Evolutionary conservation across 2,888 invertebrate genomes (phyloP), one percentile per base, ranked within the genome.

Genomic region (Nephrotoma flavescens): DNA sequence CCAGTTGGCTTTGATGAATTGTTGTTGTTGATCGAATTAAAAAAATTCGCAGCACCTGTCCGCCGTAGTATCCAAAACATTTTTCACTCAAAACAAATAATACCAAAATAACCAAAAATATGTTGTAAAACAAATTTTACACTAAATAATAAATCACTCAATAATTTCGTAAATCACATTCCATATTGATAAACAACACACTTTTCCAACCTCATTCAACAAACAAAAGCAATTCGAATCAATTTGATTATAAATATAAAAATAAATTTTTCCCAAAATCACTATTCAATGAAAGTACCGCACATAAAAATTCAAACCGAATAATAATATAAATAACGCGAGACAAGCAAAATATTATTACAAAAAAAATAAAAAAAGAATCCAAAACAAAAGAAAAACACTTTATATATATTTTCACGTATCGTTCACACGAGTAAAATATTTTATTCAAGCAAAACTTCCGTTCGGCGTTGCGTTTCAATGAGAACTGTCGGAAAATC

Each of bases 1-100:
- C 86, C 19, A 31, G 44, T 71, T n/a, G 87, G 86, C 41, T 87
- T 87, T 57, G 87, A 83, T 47, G 87, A 86, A 57, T 87, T 87
- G 87, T 87, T 87, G 31, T 87, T 87, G 86, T 87, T 87, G 86
- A 87, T 87, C 83, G 87, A 87, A 83, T 87, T 87, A 86, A 87
- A 87, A 52, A 87, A 87, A 86, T 87, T 87, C n/a, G 86, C 87
- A 31, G 87, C 87, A 44, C 87, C 87, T 44, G 87, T 87, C 45
- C 87, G 83, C 41, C 87, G 47, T 12, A 87, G 86, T 83, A 87
- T 87, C 87, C 87, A 87, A 86, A 87, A 87, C 87, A 87, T 87
- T 84, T 84, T 71, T 19, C 71, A 31, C 71, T 71, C 71, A 71
- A 71, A 31, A 19, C 7, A 44, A 44, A 44, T 9, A 44, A 31